phyloP scores from a whole-genome alignment of 2,113 vertebrate species.

The Chlorodrepanis virens region DNA sequence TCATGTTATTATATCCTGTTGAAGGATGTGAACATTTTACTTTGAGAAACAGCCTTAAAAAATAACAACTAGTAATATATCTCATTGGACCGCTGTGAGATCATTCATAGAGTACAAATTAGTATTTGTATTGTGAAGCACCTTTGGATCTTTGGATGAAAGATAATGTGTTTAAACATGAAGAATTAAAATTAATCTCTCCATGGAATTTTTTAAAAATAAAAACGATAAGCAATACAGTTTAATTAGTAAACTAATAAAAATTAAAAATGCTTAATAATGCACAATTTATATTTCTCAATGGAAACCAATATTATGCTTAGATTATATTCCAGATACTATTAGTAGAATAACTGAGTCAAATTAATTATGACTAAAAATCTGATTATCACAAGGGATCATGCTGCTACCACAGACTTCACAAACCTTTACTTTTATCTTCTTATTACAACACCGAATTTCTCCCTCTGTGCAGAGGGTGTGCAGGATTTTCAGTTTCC shows the following conservation, averaged over 20 bases:
- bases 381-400: constrained; percentile 55
- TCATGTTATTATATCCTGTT: background rate
- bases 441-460: constrained; percentile 5
- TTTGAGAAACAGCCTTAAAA: background rate
- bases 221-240: background rate
- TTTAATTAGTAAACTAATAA: constrained; percentile 49
- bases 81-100: background rate
- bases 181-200: constrained; percentile 29
- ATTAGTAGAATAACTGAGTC: constrained; percentile 51
- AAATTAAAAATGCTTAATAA: background rate
- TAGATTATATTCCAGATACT: constrained; percentile 57
- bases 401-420: constrained; percentile 41
- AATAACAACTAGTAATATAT: background rate
- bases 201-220: background rate
- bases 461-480: background rate
- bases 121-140: constrained; percentile 8
- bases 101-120: background rate
- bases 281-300: constrained; percentile 51
- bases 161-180: background rate
- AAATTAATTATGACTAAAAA: constrained; percentile 71
- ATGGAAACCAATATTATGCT: constrained; percentile 44
- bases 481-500: constrained; percentile 11
- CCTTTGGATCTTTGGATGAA: constrained; percentile 1
- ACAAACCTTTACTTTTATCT: constrained; percentile 50
- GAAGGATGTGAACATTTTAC: background rate